Evolutionary conservation across 2,888 invertebrate genomes (phyloP), one percentile per base, ranked within the genome.

Genomic region (Opisthograptis luteolata): DNA sequence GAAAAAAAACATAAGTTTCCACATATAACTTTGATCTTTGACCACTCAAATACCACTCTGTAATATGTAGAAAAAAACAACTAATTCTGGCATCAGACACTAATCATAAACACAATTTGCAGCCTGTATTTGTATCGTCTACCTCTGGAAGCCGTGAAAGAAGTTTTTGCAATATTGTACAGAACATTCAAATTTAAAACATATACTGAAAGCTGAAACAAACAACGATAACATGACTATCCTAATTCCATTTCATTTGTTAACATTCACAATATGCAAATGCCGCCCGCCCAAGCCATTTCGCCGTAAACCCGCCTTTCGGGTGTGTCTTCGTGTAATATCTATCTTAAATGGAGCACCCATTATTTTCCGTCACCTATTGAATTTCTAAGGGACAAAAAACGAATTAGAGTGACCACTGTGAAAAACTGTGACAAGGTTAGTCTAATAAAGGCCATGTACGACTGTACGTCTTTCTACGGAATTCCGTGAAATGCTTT

Each of bases 341-440:
- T 15, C 64, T 32, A 37, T 46, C 65, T 66, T 56, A 70, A 77
- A 73, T 69, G 71, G 60, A 44, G 15, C 39, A 65, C 62, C 70
- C 69, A 68, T 76, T 70, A 53, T 50, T 57, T 24, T 52, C 65
- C 17, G 68, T 62, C 66, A 46, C 55, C 67, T 73, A 76, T 76
- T 68, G 68, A 73, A 73, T 74, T 75, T 69, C 68, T 60, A 37
- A 30, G 60, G 57, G 64, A 70, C 68, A 64, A 67, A 73, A 69
- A 65, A 55, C 34, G 59, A 67, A 73, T 74, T 69, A 66, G 59
- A 32, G 60, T 68, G 66, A 66, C 68, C 65, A 44, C 24, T 51
- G 27, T 51, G 54, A 44, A 35, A 39, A 39, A 54, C 59, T 48
- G 43, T 45, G 41, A 58, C 44, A 50, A 36, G 48, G 44, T 46